Evolutionary conservation across 2,888 invertebrate species (phyloP), one percentile per base, ranked within the genome.

Genomic region (Darwinula stevensoni): DNA sequence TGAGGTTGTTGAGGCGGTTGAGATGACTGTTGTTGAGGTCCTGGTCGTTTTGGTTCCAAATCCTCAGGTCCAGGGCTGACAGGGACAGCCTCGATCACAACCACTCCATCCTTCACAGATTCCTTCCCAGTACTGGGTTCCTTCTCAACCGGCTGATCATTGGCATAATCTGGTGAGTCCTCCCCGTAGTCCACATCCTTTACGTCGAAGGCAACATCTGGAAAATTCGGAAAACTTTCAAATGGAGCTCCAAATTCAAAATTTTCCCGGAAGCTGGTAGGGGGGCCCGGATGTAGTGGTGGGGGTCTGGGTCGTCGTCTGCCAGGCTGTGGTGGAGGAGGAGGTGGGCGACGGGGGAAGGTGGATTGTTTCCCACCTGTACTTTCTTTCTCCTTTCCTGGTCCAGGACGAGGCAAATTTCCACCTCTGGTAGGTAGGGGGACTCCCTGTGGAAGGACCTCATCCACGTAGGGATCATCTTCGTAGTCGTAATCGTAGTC

Each of bases 171-270:
- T n/a, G n/a, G n/a, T n/a, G n/a, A n/a, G n/a, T n/a, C n/a, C n/a
- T n/a, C n/a, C n/a, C n/a, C n/a, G n/a, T n/a, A n/a, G n/a, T n/a
- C n/a, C n/a, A n/a, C n/a, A 6, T 22, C n/a, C 22, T 22, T 22
- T 22, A 9, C 9, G 22, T n/a, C 22, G n/a, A 22, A 22, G n/a
- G n/a, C n/a, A n/a, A n/a, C n/a, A 6, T 22, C 22, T n/a, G 22
- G 22, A n/a, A 22, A 22, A 22, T n/a, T 22, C 22, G 22, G 22
- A n/a, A 22, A 22, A n/a, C 22, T 22, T 22, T 22, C 22, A 9
- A 9, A 6, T 22, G 6, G 9, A 9, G 6, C 22, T 6, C 22
- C 22, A 9, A 9, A 6, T 22, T 22, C 22, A n/a, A n/a, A n/a
- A n/a, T n/a, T n/a, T n/a, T n/a, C n/a, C n/a, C n/a, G n/a, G n/a